phyloP scores from a whole-genome alignment of 2,797 vertebrate species.

The Leptoclinus maculatus region DNA sequence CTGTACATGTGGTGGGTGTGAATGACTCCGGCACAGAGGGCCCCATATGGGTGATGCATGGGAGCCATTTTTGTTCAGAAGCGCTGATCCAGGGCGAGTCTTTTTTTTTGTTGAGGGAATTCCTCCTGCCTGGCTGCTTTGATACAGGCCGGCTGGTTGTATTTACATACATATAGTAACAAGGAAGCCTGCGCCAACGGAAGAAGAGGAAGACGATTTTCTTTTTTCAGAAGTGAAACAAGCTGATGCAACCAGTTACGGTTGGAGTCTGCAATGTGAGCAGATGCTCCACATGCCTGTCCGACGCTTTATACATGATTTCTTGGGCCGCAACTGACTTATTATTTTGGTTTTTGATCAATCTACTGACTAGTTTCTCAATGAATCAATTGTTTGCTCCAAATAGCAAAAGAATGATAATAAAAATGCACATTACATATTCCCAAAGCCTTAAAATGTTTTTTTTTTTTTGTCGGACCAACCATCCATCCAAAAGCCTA shows the following conservation, averaged over 20 bases:
- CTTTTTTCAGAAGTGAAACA: constrained; percentile 52
- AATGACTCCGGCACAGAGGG: constrained; percentile 42
- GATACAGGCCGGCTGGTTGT: constrained; percentile 41
- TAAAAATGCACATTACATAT: not conserved
- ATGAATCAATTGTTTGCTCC: not conserved
- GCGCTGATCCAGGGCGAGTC: constrained; percentile 70
- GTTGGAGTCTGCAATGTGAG: constrained; percentile 15
- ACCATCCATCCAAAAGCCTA: not conserved
- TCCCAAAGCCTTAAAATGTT: not conserved
- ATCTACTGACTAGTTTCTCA: not conserved
- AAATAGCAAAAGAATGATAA: not conserved
- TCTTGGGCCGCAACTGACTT: not conserved
- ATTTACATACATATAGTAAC: constrained; percentile 67
- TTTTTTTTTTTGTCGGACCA: not conserved
- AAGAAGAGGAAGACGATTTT: constrained; percentile 45
- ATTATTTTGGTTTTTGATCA: not conserved
- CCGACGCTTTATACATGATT: not conserved
- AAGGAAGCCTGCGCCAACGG: constrained; percentile 46
- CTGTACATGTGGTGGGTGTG: constrained; percentile 47
- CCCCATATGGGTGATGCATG: constrained; percentile 61
- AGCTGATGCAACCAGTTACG: constrained; percentile 38
- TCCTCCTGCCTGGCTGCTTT: constrained; percentile 62
- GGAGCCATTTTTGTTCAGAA: constrained; percentile 76
- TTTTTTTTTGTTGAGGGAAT: constrained; percentile 50
- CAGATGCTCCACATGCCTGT: constrained; percentile 20